phyloP scores from a whole-genome alignment of 30 jellyfish, hydroid and myxozoan species.

The Mastigias papua region DNA sequence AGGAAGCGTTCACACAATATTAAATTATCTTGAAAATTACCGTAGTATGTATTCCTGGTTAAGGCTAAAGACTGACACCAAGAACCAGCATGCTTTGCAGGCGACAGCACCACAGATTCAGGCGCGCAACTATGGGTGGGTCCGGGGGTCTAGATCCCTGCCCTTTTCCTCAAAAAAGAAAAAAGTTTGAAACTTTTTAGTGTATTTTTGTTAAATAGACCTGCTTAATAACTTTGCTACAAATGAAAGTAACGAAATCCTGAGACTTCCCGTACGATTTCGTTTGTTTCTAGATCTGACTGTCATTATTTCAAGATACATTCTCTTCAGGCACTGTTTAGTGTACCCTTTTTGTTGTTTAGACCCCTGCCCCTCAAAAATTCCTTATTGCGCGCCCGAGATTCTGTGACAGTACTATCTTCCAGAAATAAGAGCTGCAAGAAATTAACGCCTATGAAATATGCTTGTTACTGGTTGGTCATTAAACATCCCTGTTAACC shows the following conservation, averaged over 20 bases:
- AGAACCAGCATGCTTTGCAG: neutral
- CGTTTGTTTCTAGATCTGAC: neutral
- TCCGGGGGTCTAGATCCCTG: neutral
- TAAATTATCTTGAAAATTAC: slow-evolving; percentile 57
- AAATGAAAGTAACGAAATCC: too few relatives aligned
- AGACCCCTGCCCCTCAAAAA: too few relatives aligned
- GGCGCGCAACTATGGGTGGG: neutral
- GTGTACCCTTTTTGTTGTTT: too few relatives aligned
- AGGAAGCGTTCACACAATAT: slow-evolving; percentile 53
- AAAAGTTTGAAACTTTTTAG: too few relatives aligned
- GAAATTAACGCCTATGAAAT: neutral
- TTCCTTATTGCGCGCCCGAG: neutral
- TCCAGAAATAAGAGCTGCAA: neutral
- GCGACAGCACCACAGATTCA: neutral
- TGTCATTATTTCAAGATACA: too few relatives aligned
- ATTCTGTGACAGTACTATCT: neutral
- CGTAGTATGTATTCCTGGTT: slow-evolving; percentile 25
- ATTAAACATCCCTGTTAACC: neutral
- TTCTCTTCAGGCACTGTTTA: too few relatives aligned
- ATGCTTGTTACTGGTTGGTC: neutral
- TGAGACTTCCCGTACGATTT: too few relatives aligned
- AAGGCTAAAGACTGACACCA: neutral
- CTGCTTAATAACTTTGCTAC: neutral
- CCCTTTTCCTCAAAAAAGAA: too few relatives aligned
- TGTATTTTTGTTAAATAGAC: too few relatives aligned